Conservation (phyloP, 1,140 invertebrate genomes). For the Scylla paramamosain region DNA sequence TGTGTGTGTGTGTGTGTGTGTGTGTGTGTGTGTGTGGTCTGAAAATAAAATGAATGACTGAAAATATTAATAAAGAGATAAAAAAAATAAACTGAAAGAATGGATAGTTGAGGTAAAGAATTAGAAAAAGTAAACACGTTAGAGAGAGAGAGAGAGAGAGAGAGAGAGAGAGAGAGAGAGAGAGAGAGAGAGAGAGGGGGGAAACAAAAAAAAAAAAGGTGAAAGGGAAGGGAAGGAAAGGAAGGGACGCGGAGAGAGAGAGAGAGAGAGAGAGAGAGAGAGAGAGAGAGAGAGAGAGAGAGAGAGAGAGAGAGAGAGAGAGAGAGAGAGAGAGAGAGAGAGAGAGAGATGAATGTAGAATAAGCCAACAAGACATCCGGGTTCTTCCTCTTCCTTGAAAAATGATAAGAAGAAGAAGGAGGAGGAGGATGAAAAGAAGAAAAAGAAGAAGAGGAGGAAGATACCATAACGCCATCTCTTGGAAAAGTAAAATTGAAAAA, state of each 20-base stretch:
- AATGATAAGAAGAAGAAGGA: not conserved
- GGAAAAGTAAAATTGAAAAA: no score
- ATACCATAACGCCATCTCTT: no score
- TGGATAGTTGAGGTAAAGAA: not conserved
- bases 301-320: not conserved
- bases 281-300: not conserved
- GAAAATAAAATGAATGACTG: no score
- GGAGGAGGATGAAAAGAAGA: no score
- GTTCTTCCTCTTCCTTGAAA: not conserved
- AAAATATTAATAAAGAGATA: no score
- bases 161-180: not conserved
- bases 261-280: not conserved
- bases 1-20: conserved; percentile 41
- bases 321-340: no score
- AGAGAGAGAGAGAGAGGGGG: not conserved
- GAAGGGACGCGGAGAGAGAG: not conserved
- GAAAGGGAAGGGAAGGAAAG: not conserved
- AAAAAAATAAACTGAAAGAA: not conserved
- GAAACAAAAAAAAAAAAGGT: not conserved
- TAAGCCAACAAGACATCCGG: not conserved
- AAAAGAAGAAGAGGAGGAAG: no score
- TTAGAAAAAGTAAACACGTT: no score
- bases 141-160: not conserved
- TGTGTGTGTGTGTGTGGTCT: conserved; percentile 23
- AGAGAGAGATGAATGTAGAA: no score